Conservation (phyloP, 2,888 invertebrate genomes). For the Eustalomyia histrio region DNA sequence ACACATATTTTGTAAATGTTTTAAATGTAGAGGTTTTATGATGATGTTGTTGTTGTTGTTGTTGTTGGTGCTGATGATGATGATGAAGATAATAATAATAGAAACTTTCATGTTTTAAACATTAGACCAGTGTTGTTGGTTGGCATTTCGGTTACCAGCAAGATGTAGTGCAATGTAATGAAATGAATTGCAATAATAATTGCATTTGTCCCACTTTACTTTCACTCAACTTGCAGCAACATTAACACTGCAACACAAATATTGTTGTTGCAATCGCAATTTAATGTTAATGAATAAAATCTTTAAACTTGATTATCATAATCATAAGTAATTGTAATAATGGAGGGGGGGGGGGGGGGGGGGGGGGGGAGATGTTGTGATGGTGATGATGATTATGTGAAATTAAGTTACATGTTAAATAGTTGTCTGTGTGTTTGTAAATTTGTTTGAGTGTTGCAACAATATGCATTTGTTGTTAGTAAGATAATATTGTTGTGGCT, state of each 20-base stretch:
- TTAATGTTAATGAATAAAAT: conserved; percentile 51
- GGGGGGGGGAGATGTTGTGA: conserved; percentile 25
- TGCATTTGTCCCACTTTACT: conserved; percentile 78
- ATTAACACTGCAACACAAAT: conserved; percentile 18
- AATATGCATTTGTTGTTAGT: conserved; percentile 14
- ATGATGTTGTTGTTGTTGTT: too few species aligned
- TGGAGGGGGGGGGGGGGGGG: background rate
- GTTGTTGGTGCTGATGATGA: too few species aligned
- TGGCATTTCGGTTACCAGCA: conserved; percentile 74
- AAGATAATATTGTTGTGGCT: conserved; percentile 36
- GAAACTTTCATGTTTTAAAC: conserved; percentile 59
- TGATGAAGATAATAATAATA: conserved; percentile 17
- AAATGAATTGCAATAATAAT: conserved; percentile 74
- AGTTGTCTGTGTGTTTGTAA: conserved; percentile 6
- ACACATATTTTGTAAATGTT: conserved; percentile 46
- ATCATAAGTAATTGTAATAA: conserved; percentile 4
- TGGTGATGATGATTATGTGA: conserved; percentile 45
- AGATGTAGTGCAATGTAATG: conserved; percentile 67
- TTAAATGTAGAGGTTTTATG: conserved; percentile 2
- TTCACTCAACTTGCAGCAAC: conserved; percentile 71
- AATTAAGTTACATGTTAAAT: conserved; percentile 15
- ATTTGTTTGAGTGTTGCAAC: conserved; percentile 25
- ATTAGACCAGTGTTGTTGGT: conserved; percentile 37
- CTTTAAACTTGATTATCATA: conserved; percentile 46
- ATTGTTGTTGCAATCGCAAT: conserved; percentile 30